A percentile compares a stretch with the other conserved stretches of the same genome.
Conservation (phyloP, 2,888 invertebrate genomes). For the Lacanobia wlatinum region DNA sequence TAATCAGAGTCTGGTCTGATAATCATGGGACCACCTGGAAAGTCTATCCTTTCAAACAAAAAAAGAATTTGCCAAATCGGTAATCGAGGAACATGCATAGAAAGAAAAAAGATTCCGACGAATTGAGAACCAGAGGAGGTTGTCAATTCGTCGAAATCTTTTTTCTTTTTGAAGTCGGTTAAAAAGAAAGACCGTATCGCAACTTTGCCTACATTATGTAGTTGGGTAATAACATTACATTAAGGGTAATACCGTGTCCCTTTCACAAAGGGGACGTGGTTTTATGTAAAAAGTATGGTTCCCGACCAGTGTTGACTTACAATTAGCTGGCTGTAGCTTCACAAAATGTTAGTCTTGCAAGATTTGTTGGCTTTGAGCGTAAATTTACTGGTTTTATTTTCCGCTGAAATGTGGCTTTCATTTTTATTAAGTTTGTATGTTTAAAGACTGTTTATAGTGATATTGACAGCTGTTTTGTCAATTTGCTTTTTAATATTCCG, state of each 20-base stretch:
- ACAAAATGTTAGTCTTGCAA: constrained; percentile 13
- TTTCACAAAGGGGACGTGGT: not conserved
- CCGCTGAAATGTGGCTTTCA: not conserved
- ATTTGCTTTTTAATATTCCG: not conserved
- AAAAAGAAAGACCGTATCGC: not conserved
- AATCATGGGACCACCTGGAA: too few relatives aligned
- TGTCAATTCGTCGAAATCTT: too few relatives aligned
- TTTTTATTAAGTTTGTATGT: not conserved
- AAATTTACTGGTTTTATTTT: constrained; percentile 3
- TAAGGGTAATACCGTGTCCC: not conserved
- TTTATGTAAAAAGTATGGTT: constrained; percentile 1
- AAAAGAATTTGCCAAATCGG: too few relatives aligned
- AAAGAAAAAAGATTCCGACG: too few relatives aligned
- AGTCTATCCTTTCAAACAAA: too few relatives aligned
- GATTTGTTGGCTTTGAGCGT: not conserved
- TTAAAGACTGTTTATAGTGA: not conserved
- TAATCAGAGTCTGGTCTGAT: too few relatives aligned
- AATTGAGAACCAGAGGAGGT: too few relatives aligned
- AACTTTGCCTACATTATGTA: not conserved
- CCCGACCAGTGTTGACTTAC: constrained; percentile 22
- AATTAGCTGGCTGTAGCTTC: constrained; percentile 22
- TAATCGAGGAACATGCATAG: too few relatives aligned
- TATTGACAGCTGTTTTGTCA: not conserved
- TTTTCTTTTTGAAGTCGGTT: too few relatives aligned
- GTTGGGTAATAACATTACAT: not conserved